Percentiles rank a stretch among this genome's conserved stretches.
These are phyloP conservation scores for Hypomecis punctinalis DNA, from an alignment of 2,888 invertebrate species.

Conservation along the genomic window DNA sequence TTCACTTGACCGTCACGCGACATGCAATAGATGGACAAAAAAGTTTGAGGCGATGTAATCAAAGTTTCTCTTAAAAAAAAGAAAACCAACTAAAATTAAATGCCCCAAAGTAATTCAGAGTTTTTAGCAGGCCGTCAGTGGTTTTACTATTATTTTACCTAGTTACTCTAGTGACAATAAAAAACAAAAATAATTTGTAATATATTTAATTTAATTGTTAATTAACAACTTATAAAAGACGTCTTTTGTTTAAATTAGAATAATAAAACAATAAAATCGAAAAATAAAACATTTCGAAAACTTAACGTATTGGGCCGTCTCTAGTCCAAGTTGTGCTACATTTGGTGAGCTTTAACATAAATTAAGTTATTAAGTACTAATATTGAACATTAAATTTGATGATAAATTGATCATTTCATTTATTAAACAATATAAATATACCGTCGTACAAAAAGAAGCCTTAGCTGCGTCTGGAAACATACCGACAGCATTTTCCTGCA, in stretches of 20 bases:
- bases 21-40: too few relatives aligned
- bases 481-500: too few relatives aligned
- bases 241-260: conserved; percentile 47
- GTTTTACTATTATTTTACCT: neutral
- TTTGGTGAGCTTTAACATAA: neutral
- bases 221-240: conserved; percentile 40
- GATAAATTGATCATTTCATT: neutral
- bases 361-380: neutral
- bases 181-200: conserved; percentile 1
- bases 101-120: too few relatives aligned
- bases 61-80: too few relatives aligned
- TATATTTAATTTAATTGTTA: conserved; percentile 35
- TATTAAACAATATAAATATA: too few relatives aligned
- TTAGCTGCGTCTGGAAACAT: too few relatives aligned
- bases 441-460: too few relatives aligned
- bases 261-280: conserved; percentile 30
- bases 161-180: conserved; percentile 1
- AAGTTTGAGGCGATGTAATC: too few relatives aligned
- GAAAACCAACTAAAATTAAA: too few relatives aligned
- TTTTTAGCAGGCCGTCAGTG: too few relatives aligned
- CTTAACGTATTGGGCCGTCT: conserved; percentile 17
- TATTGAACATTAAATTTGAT: neutral
- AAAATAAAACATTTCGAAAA: conserved; percentile 39
- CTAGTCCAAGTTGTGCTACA: conserved; percentile 27
- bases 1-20: too few relatives aligned